Evolutionary conservation across 1,140 invertebrate species (phyloP).

Genomic region (Formica exsecta): DNA sequence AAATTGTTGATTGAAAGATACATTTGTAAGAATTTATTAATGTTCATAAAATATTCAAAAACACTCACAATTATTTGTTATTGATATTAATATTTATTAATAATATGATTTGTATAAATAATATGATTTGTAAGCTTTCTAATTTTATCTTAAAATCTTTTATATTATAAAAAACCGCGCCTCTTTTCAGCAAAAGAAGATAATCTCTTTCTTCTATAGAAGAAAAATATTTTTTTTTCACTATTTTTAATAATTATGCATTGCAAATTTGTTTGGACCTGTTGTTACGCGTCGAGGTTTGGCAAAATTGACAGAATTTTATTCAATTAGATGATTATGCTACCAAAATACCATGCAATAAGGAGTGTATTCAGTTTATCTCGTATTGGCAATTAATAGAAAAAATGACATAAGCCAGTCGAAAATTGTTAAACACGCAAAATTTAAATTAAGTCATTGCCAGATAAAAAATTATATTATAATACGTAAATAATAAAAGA

Average conservation of each 20-base stretch:
- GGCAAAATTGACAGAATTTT: constrained; percentile 57
- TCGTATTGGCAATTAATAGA: constrained; percentile 51
- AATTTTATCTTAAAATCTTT: neutral
- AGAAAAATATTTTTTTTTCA: neutral
- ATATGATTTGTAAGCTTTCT: neutral
- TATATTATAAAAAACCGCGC: too few relatives aligned
- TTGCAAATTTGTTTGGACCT: neutral
- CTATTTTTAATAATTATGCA: constrained; percentile 25
- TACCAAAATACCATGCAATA: neutral
- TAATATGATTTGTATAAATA: neutral
- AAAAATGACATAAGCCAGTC: constrained; percentile 34
- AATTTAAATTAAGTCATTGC: constrained; percentile 33
- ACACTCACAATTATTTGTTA: neutral
- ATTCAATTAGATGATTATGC: constrained; percentile 16
- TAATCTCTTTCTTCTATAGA: neutral
- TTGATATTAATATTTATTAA: constrained; percentile 20
- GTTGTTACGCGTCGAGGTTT: neutral
- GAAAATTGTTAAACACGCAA: constrained; percentile 26
- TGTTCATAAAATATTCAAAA: constrained; percentile 5
- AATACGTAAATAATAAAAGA: neutral
- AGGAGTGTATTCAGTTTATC: neutral
- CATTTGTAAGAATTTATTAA: neutral
- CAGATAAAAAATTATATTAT: constrained; percentile 3
- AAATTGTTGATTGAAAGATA: neutral
- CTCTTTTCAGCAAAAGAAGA: neutral